Evolutionary conservation across 2,797 vertebrate species (phyloP), one percentile per base, ranked within the genome.

Genomic region (Enteromius unitaeniatus): DNA sequence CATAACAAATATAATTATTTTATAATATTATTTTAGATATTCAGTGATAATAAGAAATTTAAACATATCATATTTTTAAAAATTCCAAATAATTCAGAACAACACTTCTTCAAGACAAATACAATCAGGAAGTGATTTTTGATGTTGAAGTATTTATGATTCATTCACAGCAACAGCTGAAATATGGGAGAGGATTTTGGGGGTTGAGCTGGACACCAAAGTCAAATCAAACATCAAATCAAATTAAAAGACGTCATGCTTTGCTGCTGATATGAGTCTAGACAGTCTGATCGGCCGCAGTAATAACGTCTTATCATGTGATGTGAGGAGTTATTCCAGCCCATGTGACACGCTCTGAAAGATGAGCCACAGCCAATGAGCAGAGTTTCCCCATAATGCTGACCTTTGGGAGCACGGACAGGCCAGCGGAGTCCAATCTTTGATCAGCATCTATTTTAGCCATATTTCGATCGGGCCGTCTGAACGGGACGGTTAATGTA

Each of bases 281-380:
- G 67, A 74, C 51, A 19, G 23, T 75, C 65, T 53, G 67, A 87
- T 79, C 23, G 15, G 15, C 53, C 17, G 19, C 26, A 45, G 55
- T 40, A 78, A 81, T 82, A 47, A 82, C 21, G n/a, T 26, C 55
- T 65, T 79, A 89, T 89, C 90, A 91, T 91, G 91, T 91, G 92
- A 92, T 88, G 42, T 81, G 74, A 77, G 81, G 78, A 88, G 53
- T 81, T 62, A 88, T 70, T 51, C 47, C 51, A 51, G 13, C 34
- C 78, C 75, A 91, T 31, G 58, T 85, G 62, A 47, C 85, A 64
- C 23, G 65, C 42, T 81, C 55, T 87, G 80, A 83, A 85, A 84
- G 65, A 31, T 42, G 78, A 72, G 72, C 47, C 73, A 58, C 67
- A 80, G 51, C 79, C 51, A 76, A 11, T 77, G 42, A 75, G 15